A percentile compares a stretch with the other conserved stretches of the same genome.
Conservation (phyloP, 30 jellyfish, hydroid and myxozoan genomes). For the Aurelia aurita complex sp. Pacific region DNA sequence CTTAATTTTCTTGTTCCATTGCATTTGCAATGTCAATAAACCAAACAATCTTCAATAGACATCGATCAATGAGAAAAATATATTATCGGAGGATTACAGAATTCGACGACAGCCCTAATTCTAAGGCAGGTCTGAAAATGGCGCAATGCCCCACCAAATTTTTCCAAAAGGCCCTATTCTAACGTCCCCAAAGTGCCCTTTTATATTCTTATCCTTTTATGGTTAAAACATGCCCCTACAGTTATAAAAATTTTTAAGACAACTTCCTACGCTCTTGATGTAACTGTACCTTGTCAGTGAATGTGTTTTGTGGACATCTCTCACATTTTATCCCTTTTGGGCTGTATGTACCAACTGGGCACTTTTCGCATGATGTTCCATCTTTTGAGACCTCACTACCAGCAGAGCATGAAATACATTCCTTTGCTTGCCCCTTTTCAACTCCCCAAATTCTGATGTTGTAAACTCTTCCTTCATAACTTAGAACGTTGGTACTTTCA, state of each 20-base stretch:
- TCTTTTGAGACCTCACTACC: constrained; percentile 73
- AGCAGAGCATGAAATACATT: constrained; percentile 69
- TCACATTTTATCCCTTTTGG: constrained; percentile 69
- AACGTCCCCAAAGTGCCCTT: too few relatives aligned
- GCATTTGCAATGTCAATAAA: background rate
- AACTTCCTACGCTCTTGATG: background rate
- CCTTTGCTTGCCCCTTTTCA: constrained; percentile 57
- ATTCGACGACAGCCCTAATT: too few relatives aligned
- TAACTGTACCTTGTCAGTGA: constrained; percentile 66
- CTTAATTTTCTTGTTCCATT: too few relatives aligned
- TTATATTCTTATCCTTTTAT: background rate
- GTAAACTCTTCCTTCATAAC: constrained; percentile 86
- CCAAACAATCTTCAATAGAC: background rate
- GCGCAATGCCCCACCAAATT: too few relatives aligned
- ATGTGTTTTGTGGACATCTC: constrained; percentile 68
- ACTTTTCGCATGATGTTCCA: constrained; percentile 67
- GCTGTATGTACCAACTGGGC: constrained; percentile 91
- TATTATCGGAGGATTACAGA: background rate
- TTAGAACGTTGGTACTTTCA: constrained; percentile 63
- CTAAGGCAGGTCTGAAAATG: too few relatives aligned
- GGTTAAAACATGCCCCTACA: background rate
- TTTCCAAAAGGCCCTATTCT: too few relatives aligned
- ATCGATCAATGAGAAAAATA: background rate
- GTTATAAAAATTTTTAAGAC: background rate
- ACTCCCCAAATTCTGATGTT: constrained; percentile 74